Base-by-base conservation (phyloP, 2,888 invertebrate species). In the Adela reaumurella region DNA sequence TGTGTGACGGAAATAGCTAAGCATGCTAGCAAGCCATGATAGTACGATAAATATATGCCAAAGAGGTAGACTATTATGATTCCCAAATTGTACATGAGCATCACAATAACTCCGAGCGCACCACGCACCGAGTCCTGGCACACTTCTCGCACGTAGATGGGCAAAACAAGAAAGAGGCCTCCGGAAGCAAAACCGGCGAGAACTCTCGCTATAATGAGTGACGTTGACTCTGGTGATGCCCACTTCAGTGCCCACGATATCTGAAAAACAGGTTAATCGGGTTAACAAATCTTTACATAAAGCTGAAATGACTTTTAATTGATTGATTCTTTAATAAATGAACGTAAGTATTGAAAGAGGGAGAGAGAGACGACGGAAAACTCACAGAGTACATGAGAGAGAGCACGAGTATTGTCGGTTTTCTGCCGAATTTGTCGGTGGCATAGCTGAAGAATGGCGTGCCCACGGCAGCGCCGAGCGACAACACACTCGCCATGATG, bases 401-500 rank as follows among this genome's bases (percentile, higher is more conserved):
- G 1, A 81, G 71, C 0, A 76, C 54, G 14, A 82, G 63, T 1
- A 80, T 72, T n/a, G 80, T 70, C 17, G 62, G 61, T 58, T 81
- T 82, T 48, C 82, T 64, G 1, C 82, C 82, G 19, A 70, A 67
- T 48, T 59, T 59, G 53, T 82, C 78, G 0, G 78, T 70, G 1
- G 73, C 56, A 43, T 66, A 66, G 46, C 82, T 81, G 61, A 78
- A 81, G 57, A 80, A 65, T 0, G 81, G 72, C 19, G 80, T 79
- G 1, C 81, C 81, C 5, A 71, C 60, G 17, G 81, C 68, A 14
- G 73, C 82, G 0, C 81, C 71, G 3, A 82, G 58, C 0, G 79
- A 77, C 29, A 82, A 61, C n/a, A 80, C 64, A 0, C 81, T 76
- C 1, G 78, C 81, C 59, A 83, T 62, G 77, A 80, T 78, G 0